Evolutionary conservation across 2,113 vertebrate genomes (phyloP), one percentile per base, ranked within the genome.

Genomic region (Ciconia maguari): DNA sequence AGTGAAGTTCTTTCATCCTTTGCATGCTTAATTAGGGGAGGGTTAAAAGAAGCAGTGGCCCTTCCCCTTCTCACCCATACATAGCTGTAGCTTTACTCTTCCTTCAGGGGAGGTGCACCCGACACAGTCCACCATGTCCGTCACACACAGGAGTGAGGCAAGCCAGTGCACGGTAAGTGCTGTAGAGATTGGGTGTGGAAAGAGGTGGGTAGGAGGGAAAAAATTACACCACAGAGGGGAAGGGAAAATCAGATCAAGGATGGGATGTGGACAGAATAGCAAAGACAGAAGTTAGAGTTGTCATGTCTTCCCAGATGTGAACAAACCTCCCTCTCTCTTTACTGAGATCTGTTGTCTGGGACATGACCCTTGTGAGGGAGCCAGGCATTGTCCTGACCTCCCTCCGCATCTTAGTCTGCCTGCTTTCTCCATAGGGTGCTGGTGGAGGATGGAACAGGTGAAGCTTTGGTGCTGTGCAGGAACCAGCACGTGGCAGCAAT

Each of bases 401-500:
- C 60, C 92, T 96, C 24, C 18, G 21, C 11, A 97, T 96, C 57
- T 98, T 87, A 94, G 7, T 96, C 88, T 97, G 93, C 89, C 52
- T 68, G 36, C 13, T 48, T 10, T 91, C 36, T 95, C 68, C 55
- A 3, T 66, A 99, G 99, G 91, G 82, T 98, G 69, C 97, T 98
- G 74, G 94, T 99, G 21, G 99, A 99, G 27, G 99, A 99, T 0
- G 99, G 99, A 18, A 98, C 98, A 4, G 98, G 97, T n/a, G 98
- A 99, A 71, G 98, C 98, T 51, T 96, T 98, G 54, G 97, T 99
- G 48, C 97, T 98, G 70, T 98, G 98, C 88, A 97, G 96, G 19
- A 98, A 98, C 52, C 96, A 93, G 21, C 96, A 96, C 0, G 97
- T 99, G 48, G 94, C 92, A 25, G 80, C 94, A 76, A 52, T 99